Evolutionary conservation across 2,888 invertebrate genomes (phyloP), one percentile per base, ranked within the genome.

Genomic region (Aporophyla nigra): DNA sequence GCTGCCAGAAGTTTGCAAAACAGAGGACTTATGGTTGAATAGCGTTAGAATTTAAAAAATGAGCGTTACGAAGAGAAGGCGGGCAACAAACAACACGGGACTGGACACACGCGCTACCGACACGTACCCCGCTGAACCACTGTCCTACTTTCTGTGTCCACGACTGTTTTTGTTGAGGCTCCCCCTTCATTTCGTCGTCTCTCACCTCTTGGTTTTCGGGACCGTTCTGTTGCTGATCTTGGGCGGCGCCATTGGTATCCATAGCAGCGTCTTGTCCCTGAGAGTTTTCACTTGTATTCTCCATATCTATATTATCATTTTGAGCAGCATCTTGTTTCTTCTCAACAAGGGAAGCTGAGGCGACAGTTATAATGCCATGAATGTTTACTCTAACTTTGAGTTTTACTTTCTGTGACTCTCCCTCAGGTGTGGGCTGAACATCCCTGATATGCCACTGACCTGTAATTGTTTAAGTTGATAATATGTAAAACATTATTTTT

Each of bases 331-430:
- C 96, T 80, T 97, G 97, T 90, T 98, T 98, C 91, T 98, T 98
- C 91, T 98, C 98, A 59, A 98, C 97, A 74, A 99, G 96, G 0
- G 98, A 98, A 7, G 99, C 99, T 72, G 98, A 98, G 19, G 98
- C 98, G 43, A 99, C 98, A 19, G 98, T 97, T 91, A 99, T 98
- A 80, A 99, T 98, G 70, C 99, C 99, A 93, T 99, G 98, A 69
- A 98, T 97, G 96, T 99, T 99, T 73, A 99, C 97, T 88, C 99
- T 97, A 10, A 99, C 99, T 97, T 99, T 99, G 7, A 99, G 98
- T 96, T 99, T 99, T 1, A 99, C 98, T 95, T 99, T 99, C 84
- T 99, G 98, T n/a, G 98, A 98, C 90, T 99, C 99, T 51, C 99
- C 99, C 82, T 98, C 98, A 0, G 98, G 95, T 49, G 98, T 98